phyloP scores from a whole-genome alignment of 1,140 invertebrate species.

The Drosophila murphyi region DNA sequence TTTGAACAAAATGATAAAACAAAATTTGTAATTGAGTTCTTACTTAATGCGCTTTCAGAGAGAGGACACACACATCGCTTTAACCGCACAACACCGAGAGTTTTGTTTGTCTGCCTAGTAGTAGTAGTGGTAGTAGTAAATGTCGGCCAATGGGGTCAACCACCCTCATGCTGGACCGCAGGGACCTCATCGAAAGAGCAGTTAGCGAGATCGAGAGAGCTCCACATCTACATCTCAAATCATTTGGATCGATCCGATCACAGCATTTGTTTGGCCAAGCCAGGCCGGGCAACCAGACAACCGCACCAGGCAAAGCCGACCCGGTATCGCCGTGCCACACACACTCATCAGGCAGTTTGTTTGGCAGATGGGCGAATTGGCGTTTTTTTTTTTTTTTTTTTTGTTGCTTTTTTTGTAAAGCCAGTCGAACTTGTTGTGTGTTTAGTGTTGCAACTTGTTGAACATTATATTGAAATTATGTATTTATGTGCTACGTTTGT shows the following conservation, averaged over 20 bases:
- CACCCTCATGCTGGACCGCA: conserved; percentile 55
- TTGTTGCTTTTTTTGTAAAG: conserved; percentile 1
- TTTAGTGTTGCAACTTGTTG: conserved; percentile 26
- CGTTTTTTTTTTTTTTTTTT: neutral
- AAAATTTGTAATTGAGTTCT: conserved; percentile 79
- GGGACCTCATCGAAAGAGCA: conserved; percentile 70
- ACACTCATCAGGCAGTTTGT: conserved; percentile 3
- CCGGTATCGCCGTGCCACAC: conserved; percentile 13
- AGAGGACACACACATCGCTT: conserved; percentile 81
- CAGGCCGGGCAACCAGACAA: conserved; percentile 53
- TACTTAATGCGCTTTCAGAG: conserved; percentile 83
- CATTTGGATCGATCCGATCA: conserved; percentile 40
- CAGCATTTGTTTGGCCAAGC: conserved; percentile 24
- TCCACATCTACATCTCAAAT: conserved; percentile 67
- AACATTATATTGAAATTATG: conserved; percentile 33
- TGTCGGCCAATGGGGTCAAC: conserved; percentile 66
- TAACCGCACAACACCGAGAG: conserved; percentile 71
- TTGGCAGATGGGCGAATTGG: conserved; percentile 45
- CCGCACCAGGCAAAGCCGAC: conserved; percentile 33
- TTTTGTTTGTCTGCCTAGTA: conserved; percentile 78
- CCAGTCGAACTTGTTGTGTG: conserved; percentile 41
- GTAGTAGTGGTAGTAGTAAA: conserved; percentile 21
- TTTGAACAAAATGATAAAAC: conserved; percentile 52
- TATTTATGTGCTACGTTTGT: conserved; percentile 19
- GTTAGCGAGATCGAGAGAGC: conserved; percentile 54